These are phyloP conservation scores for Caerostris extrusa DNA, from an alignment of 1,140 invertebrate species.

Conservation along the genomic window DNA sequence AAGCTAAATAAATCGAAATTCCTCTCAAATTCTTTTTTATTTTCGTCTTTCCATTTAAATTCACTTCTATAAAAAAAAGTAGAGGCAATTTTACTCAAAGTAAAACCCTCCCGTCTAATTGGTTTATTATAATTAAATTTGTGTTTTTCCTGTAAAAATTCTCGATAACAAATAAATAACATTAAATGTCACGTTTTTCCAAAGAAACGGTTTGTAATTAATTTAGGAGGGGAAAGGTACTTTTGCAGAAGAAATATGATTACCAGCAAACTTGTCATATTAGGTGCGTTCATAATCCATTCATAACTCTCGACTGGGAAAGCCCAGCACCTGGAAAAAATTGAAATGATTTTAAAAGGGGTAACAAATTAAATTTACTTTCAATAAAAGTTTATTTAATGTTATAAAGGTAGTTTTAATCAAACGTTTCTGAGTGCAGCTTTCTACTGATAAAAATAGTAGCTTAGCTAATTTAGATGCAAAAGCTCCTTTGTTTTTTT, in stretches of 20 bases:
- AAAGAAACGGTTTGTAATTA: background rate
- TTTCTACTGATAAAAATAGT: background rate
- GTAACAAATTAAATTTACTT: background rate
- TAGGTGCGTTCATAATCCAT: constrained; percentile 83
- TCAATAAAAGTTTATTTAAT: background rate
- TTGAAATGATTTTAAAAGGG: background rate
- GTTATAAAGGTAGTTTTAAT: background rate
- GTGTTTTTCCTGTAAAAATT: background rate
- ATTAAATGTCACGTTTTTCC: background rate
- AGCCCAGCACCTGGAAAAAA: constrained; percentile 82
- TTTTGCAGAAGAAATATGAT: constrained; percentile 62
- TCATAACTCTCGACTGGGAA: constrained; percentile 81
- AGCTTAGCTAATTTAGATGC: too few relatives aligned
- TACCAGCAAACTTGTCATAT: constrained; percentile 83
- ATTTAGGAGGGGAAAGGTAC: background rate
- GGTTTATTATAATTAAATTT: background rate
- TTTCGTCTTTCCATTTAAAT: background rate
- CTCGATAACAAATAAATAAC: too few relatives aligned
- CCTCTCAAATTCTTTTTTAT: background rate
- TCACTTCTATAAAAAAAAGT: background rate
- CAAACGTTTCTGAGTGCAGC: too few relatives aligned
- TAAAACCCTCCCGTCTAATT: background rate
- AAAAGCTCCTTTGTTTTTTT: too few relatives aligned
- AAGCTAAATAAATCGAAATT: background rate
- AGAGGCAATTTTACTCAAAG: background rate